phyloP scores from a whole-genome alignment of 1,140 invertebrate genomes.

The Drosophila jambulina region DNA sequence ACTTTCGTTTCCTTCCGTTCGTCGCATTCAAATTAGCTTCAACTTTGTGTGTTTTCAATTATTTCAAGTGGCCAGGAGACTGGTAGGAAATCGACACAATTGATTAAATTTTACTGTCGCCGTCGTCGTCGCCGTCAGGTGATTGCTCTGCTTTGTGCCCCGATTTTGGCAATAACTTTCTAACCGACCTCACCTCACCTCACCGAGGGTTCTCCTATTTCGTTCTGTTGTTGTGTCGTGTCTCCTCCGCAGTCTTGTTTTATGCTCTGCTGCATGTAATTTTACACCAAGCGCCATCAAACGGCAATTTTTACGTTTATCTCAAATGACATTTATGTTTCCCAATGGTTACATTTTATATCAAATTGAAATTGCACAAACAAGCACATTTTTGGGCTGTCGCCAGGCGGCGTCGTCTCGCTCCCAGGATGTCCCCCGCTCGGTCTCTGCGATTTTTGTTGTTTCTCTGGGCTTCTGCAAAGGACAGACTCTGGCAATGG shows the following conservation, averaged over 20 bases:
- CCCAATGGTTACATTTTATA: slow-evolving; percentile 80
- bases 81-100: slow-evolving; percentile 57
- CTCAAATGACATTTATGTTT: slow-evolving; percentile 83
- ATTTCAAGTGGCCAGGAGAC: slow-evolving; percentile 42
- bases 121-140: slow-evolving; percentile 39
- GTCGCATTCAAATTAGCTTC: slow-evolving; percentile 55
- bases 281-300: slow-evolving; percentile 63
- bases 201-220: slow-evolving; percentile 20
- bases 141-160: slow-evolving; percentile 54
- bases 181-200: slow-evolving; percentile 9
- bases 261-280: slow-evolving; percentile 52
- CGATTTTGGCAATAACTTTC: slow-evolving; percentile 36
- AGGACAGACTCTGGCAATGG: slow-evolving; percentile 19
- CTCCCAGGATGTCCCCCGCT: slow-evolving; percentile 13
- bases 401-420: slow-evolving; percentile 1
- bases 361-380: slow-evolving; percentile 68
- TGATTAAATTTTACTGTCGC: slow-evolving; percentile 76
- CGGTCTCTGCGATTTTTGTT: slow-evolving; percentile 12
- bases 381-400: slow-evolving; percentile 35
- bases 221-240: background rate
- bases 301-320: slow-evolving; percentile 79
- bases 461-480: slow-evolving; percentile 8
- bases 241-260: slow-evolving; percentile 23
- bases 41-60: slow-evolving; percentile 65
- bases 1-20: slow-evolving; percentile 40